Evolutionary conservation across 2,888 invertebrate species (phyloP), one percentile per base, ranked within the genome.

Genomic region (Trichacis sp.): DNA sequence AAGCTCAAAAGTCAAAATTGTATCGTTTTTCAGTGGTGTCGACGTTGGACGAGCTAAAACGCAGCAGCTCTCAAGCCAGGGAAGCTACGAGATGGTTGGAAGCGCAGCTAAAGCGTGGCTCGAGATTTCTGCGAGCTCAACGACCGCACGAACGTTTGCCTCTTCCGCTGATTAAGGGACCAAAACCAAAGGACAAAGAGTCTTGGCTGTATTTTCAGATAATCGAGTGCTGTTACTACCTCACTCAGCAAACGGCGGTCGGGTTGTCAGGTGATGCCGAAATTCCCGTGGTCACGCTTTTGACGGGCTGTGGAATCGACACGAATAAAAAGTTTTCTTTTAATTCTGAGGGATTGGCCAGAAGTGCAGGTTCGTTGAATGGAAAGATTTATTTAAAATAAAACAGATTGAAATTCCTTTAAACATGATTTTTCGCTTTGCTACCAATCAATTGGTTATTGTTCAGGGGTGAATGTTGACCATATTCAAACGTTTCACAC

Each of bases 51-150:
- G 92, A 94, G 74, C 85, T 95, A 75, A 97, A 97, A 86, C 92
- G 93, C 63, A 92, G 92, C 71, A 92, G 92, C 76, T 90, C 91
- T 69, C 89, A 91, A 68, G 96, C 96, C 0, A 89, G 97, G 51
- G 95, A 96, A 81, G 95, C 95, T 2, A 97, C 96, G 62, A 92
- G 97, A 71, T 97, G 96, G 96, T 86, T 97, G 68, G 97, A 97
- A 85, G 87, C 89, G 33, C 95, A 96, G 80, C 90, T 97, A 69
- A 91, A 92, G 71, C 91, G 91, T 68, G 97, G 97, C 9, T 95
- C 95, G 74, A 88, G 96, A 69, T 96, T 92, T 82, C 87, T 97
- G 76, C 88, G 95, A 71, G 92, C 95, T 0, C 97, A 97, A 85
- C 90, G 95, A 17, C 90, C 92, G 14, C 92, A 93, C 62, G 96